These are phyloP conservation scores for Eurystomus gularis DNA, from an alignment of 2,113 vertebrate species.

Conservation along the genomic window DNA sequence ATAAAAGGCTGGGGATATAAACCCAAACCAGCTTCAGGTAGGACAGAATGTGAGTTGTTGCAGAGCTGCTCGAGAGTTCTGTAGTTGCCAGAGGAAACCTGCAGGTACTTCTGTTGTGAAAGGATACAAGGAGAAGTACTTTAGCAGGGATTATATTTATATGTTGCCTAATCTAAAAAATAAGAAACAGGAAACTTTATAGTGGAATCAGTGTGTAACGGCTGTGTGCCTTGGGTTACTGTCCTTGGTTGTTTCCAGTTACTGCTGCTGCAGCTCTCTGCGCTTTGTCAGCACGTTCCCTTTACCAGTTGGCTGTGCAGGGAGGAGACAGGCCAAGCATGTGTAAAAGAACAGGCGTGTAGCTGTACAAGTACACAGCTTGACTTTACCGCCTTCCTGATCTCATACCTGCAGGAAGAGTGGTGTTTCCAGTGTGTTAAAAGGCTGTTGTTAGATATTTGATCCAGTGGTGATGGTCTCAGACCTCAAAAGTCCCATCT, in stretches of 20 bases:
- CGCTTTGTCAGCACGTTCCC: background rate
- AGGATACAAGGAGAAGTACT: background rate
- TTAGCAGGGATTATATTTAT: background rate
- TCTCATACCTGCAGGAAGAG: background rate
- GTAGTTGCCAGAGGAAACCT: background rate
- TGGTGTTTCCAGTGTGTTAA: background rate
- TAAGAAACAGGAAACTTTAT: slow-evolving; percentile 4
- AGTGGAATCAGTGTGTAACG: background rate
- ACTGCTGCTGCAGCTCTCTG: background rate
- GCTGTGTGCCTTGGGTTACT: background rate
- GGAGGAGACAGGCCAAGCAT: background rate
- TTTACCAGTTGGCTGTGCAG: background rate
- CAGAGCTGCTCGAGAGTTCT: background rate
- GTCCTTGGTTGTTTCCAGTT: background rate
- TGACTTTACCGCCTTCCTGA: background rate
- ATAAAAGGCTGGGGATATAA: background rate
- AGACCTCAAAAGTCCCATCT: background rate
- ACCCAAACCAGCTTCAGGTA: background rate
- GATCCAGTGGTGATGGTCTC: background rate
- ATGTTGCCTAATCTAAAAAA: background rate
- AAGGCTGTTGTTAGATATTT: background rate
- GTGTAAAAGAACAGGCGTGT: background rate
- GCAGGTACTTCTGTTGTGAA: background rate
- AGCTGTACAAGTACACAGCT: rapidly evolving
- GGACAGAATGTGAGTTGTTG: background rate